Base-by-base conservation (phyloP, 2,113 vertebrate genomes). In the Noctilio leporinus region DNA sequence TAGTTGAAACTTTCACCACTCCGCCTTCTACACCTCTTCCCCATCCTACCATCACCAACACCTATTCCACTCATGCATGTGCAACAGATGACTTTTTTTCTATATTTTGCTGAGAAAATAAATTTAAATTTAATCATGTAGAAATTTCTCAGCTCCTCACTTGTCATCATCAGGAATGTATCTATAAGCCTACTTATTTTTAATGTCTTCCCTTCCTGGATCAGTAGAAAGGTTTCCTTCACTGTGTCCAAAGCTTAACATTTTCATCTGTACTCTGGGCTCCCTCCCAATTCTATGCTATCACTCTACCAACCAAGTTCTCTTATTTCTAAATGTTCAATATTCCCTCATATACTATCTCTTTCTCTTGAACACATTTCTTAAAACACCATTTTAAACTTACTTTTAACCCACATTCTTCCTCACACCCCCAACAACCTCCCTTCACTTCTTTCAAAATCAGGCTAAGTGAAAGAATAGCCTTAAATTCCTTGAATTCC, bases 81-180 rank as follows among this genome's bases (percentile, higher is more conserved):
- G 83, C 72, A 82, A 59, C 20, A 49, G 78, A 93, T 86, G 85
- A 86, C 22, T 28, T 83, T 91, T 43, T 43, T 89, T 24, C 30
- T 70, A 19, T n/a, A 62, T 76, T 84, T 91, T 90, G 20, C n/a
- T 45, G 10, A 19, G 30, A 49, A 93, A 93, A 81, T 92, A 75
- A 81, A 85, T 91, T 77, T 90, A 81, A 92, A 76, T 30, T 33
- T 35, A 81, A 64, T 64, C 43, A 43, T n/a, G 7, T 57, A 76
- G 45, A 26, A 76, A 90, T 87, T 57, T 22, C 76, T 80, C 80
- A 81, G 30, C 45, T 86, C 35, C 55, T 93, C 38, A 78, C 40
- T 92, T 87, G 30, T n/a, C 35, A 40, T n/a, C 33, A 78, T 38
- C 40, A 72, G 57, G 45, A 77, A 80, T 85, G 80, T 75, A 92